Evolutionary conservation across 2,888 invertebrate genomes (phyloP), one percentile per base, ranked within the genome.

Genomic region (Napeogenes inachia): DNA sequence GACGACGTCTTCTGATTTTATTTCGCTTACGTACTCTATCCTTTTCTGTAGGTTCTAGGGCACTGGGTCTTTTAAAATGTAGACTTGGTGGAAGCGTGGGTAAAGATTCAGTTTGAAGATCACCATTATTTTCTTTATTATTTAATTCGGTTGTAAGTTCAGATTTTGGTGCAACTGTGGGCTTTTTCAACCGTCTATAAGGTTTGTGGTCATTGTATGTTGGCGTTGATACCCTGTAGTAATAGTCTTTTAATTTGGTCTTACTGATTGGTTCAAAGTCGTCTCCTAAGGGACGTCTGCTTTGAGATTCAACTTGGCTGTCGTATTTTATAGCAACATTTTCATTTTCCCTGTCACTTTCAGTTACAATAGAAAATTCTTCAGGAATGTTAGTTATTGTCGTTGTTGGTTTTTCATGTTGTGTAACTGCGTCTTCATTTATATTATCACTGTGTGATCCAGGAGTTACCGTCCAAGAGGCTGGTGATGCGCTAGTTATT

Each of bases 71-170:
- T 67, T 85, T 91, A 70, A 88, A 91, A 70, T 91, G 88, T 70
- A 77, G 78, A 63, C 82, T 87, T 10, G 91, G 89, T n/a, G 91
- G 84, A 30, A 91, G 74, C 4, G 91, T 91, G 2, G 90, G 90
- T n/a, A 91, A 74, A 6, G 79, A 74, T 64, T 87, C 88, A 13
- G 77, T 68, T 56, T 81, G 73, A 12, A 76, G 68, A 13, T 85
- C 81, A 63, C 77, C 80, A 62, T 76, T 80, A 10, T 83, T 83
- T 12, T 79, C 80, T 35, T 72, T 69, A 6, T 66, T 53, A 57
- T 61, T 73, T 12, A 61, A 66, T 30, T 77, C 75, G 13, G 83
- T 82, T 21, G 80, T 77, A n/a, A 61, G 57, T 62, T 79, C 82
- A 42, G 73, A 74, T 57, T 69, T 71, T 13, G 68, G 46, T 35